Evolutionary conservation across 2,113 vertebrate genomes (phyloP).

Genomic region (Grus americana): DNA sequence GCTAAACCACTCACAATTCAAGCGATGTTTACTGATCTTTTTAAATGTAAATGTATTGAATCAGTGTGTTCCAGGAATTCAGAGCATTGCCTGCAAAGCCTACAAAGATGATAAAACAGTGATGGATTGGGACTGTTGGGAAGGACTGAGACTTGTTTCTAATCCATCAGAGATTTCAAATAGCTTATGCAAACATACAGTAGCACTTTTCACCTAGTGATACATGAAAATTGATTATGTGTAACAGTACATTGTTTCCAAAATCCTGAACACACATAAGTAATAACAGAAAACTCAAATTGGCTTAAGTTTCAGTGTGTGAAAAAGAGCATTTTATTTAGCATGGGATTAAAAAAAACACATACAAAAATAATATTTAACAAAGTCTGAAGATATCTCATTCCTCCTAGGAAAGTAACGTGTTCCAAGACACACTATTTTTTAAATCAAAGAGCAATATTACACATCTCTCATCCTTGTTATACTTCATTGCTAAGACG

Average conservation of each 20-base stretch:
- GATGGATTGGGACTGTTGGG: neutral
- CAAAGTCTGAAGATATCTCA: neutral
- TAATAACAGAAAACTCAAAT: neutral
- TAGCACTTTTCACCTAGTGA: neutral
- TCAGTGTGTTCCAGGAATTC: neutral
- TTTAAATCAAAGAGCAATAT: neutral
- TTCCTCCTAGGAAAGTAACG: rapidly evolving
- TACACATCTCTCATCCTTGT: neutral
- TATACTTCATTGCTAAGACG: neutral
- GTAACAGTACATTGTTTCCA: neutral
- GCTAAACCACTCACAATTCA: neutral
- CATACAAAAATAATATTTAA: neutral
- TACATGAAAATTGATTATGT: neutral
- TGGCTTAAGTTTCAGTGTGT: neutral
- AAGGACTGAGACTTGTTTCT: neutral
- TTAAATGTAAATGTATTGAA: neutral
- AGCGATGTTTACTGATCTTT: neutral
- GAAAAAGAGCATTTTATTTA: neutral
- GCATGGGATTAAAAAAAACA: neutral
- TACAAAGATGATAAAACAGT: neutral
- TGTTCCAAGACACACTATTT: neutral
- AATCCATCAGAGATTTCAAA: neutral
- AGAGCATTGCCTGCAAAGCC: neutral
- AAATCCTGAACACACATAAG: neutral
- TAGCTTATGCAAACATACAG: neutral